These are phyloP conservation scores for Spea hammondii DNA, from an alignment of 2,797 vertebrate species.

Conservation along the genomic window DNA sequence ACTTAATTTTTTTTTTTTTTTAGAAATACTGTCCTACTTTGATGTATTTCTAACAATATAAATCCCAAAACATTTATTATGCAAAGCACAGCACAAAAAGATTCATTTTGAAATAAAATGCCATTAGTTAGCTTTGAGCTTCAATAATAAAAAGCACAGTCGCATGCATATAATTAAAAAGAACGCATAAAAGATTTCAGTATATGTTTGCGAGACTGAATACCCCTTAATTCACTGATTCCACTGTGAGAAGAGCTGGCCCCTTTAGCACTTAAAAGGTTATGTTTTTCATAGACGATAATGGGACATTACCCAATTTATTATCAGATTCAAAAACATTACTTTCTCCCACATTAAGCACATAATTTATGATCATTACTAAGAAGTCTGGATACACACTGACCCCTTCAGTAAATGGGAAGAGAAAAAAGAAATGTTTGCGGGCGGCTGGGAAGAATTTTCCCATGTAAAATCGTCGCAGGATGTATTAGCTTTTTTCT, in stretches of 20 bases:
- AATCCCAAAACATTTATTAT: too few relatives aligned
- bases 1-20: too few relatives aligned
- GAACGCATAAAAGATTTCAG: constrained; percentile 35
- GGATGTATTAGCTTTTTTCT: constrained; percentile 40
- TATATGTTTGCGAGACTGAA: constrained; percentile 32
- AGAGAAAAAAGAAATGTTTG: not conserved
- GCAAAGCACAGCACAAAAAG: too few relatives aligned
- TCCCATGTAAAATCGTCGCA: constrained; percentile 35
- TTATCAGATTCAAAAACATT: constrained; percentile 42
- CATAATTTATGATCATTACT: constrained; percentile 49
- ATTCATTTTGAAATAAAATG: not conserved
- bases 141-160: constrained; percentile 14
- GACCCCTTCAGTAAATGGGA: constrained; percentile 33
- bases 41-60: too few relatives aligned
- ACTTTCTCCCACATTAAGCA: constrained; percentile 47
- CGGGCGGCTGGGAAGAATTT: constrained; percentile 6
- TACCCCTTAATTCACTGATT: constrained; percentile 34
- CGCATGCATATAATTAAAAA: constrained; percentile 14
- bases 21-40: too few relatives aligned
- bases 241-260: constrained; percentile 7
- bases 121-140: constrained; percentile 1
- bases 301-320: constrained; percentile 45
- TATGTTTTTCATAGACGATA: constrained; percentile 36
- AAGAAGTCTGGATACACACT: constrained; percentile 31
- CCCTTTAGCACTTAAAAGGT: constrained; percentile 40